Percentiles rank a stretch among this genome's conserved stretches.
Conservation (phyloP, 2,113 vertebrate genomes). For the Rhizomys pruinosus region DNA sequence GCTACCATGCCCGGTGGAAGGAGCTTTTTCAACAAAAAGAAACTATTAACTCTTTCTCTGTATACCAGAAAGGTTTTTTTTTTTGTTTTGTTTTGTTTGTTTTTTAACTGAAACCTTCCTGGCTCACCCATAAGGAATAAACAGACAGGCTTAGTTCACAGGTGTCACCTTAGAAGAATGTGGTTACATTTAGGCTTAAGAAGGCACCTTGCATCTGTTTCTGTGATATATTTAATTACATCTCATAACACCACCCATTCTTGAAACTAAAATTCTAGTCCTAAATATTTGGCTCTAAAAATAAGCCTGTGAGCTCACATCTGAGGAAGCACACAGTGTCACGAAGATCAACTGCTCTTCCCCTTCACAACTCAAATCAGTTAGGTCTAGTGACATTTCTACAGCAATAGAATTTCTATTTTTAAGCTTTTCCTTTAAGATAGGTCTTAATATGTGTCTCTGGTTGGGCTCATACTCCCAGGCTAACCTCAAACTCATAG, state of each 20-base stretch:
- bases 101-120: background rate
- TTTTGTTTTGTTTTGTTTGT: too few relatives aligned
- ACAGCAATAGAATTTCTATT: background rate
- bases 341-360: background rate
- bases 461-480: background rate
- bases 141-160: background rate
- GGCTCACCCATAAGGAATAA: constrained; percentile 21
- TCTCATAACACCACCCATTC: background rate
- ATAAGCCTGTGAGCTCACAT: background rate
- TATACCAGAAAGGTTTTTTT: background rate
- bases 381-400: background rate
- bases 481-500: background rate
- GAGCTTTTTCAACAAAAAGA: constrained; percentile 15
- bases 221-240: background rate
- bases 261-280: background rate
- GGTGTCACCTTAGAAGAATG: background rate
- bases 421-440: background rate
- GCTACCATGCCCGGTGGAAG: too few relatives aligned
- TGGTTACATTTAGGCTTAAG: background rate
- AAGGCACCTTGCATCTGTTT: background rate
- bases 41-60: constrained; percentile 39
- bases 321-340: background rate
- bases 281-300: constrained; percentile 21
- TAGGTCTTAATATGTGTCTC: background rate
- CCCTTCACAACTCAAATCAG: background rate